Conservation (phyloP, 2,113 vertebrate species). For the Pterocles orientalis region DNA sequence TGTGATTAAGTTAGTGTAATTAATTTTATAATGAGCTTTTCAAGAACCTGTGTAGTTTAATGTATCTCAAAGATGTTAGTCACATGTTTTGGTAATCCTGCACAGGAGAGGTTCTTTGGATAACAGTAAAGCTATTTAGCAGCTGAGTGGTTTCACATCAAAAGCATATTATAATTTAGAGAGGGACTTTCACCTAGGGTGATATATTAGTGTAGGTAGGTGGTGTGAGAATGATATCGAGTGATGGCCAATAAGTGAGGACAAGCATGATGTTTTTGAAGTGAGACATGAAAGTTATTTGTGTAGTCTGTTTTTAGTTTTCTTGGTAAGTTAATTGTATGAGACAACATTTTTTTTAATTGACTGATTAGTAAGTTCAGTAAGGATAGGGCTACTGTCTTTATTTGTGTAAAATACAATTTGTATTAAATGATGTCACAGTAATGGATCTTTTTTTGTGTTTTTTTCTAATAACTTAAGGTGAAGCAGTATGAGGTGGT, state of each 20-base stretch:
- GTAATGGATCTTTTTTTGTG: neutral
- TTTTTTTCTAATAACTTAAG: neutral
- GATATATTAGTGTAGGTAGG: neutral
- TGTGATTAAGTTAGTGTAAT: constrained; percentile 5
- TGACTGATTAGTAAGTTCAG: neutral
- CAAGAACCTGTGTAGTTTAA: neutral
- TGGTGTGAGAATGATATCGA: neutral
- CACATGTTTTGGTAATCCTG: neutral
- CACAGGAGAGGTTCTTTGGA: neutral
- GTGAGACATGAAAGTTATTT: neutral
- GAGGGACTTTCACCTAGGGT: neutral
- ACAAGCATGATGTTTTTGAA: neutral
- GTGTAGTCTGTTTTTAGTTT: neutral
- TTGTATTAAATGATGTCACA: neutral
- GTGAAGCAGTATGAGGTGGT: neutral
- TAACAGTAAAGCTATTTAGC: constrained; percentile 4
- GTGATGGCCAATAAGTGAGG: neutral
- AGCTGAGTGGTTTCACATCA: neutral
- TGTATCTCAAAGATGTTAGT: neutral
- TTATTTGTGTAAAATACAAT: neutral
- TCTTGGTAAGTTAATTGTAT: neutral
- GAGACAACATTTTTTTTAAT: neutral
- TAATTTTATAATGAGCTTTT: constrained; percentile 31
- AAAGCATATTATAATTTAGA: neutral
- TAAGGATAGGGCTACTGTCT: neutral